Conservation (phyloP, 2,888 invertebrate species). For the Phalera bucephala region DNA sequence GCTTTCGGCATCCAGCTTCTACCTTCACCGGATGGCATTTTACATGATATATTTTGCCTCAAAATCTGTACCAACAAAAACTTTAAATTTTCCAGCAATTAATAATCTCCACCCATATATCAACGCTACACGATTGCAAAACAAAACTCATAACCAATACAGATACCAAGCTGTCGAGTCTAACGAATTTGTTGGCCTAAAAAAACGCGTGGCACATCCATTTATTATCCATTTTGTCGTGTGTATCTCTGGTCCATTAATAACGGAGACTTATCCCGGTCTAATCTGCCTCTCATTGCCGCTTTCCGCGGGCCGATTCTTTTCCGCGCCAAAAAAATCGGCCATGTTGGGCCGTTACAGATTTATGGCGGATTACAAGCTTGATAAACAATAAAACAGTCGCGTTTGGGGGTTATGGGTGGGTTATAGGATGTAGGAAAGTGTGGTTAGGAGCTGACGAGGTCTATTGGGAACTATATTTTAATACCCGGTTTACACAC, state of each 20-base stretch:
- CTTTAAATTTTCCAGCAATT: no score
- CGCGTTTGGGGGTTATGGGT: constrained; percentile 9
- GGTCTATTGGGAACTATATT: no score
- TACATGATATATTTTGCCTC: no score
- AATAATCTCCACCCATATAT: no score
- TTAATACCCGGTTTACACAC: no score
- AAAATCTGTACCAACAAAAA: no score
- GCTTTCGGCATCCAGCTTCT: no score
- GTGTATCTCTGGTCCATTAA: constrained; percentile 80
- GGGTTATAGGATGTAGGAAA: background rate
- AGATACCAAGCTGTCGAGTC: constrained; percentile 22
- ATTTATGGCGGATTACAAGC: constrained; percentile 75
- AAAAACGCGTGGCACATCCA: constrained; percentile 51
- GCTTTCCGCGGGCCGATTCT: constrained; percentile 77
- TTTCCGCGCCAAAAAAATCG: constrained; percentile 71
- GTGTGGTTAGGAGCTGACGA: background rate
- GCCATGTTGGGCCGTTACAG: constrained; percentile 64
- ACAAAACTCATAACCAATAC: constrained; percentile 1
- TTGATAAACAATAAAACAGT: constrained; percentile 37
- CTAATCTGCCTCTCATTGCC: constrained; percentile 80
- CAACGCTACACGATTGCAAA: background rate
- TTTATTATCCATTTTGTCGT: constrained; percentile 71
- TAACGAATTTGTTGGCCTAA: constrained; percentile 38
- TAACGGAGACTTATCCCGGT: constrained; percentile 73
- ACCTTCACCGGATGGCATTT: no score